Conservation (phyloP, 2,888 invertebrate species). For the Neoscelio sp. region DNA sequence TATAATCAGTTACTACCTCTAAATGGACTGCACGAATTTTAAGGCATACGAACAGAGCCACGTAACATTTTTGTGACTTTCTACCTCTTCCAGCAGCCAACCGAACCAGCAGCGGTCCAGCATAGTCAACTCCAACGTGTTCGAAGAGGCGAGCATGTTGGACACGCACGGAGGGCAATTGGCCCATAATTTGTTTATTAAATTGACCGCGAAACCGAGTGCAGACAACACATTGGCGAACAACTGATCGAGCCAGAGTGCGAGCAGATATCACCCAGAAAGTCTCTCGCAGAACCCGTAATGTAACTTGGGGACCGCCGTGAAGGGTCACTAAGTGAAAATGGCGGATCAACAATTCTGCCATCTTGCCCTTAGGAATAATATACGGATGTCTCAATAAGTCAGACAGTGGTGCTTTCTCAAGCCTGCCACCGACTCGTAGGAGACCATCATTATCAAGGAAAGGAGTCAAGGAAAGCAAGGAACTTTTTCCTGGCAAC, state of each 20-base stretch:
- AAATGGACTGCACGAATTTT: neutral
- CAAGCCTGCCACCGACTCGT: neutral
- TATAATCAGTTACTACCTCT: neutral
- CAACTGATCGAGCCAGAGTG: neutral
- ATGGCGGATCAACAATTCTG: neutral
- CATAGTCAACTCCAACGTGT: neutral
- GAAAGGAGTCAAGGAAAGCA: neutral
- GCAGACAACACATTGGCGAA: constrained; percentile 2
- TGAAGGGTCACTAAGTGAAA: neutral
- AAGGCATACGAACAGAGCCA: neutral
- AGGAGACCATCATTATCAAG: neutral
- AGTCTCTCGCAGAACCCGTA: neutral
- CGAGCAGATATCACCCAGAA: neutral
- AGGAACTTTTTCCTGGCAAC: too few species aligned
- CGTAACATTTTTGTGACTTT: constrained; percentile 1
- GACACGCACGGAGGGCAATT: neutral
- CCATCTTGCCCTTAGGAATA: neutral
- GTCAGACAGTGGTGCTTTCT: neutral
- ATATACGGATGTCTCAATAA: neutral
- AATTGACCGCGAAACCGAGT: neutral
- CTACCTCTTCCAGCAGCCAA: neutral
- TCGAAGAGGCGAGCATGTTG: neutral
- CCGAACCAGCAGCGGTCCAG: neutral
- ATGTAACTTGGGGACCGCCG: constrained; percentile 1
- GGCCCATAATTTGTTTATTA: neutral